A percentile compares a stretch with the other conserved stretches of the same genome.
These are phyloP conservation scores for Sparidentex hasta DNA, from an alignment of 2,797 vertebrate species.

Conservation along the genomic window DNA sequence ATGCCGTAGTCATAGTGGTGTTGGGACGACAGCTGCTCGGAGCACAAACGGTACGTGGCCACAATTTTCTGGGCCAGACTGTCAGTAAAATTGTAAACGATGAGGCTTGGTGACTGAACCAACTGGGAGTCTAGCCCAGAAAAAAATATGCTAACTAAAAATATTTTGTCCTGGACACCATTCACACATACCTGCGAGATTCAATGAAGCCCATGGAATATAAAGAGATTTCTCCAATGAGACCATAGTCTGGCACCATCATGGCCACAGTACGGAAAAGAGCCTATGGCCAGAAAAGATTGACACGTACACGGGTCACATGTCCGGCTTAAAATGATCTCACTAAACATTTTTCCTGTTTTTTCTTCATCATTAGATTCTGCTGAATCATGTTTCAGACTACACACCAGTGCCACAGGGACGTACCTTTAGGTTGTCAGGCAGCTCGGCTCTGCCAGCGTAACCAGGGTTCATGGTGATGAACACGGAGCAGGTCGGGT, in stretches of 20 bases:
- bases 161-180: neutral
- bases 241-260: slow-evolving; percentile 97
- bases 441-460: slow-evolving; percentile 93
- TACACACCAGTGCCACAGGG: neutral
- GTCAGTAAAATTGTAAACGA: slow-evolving; percentile 2
- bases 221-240: slow-evolving; percentile 96
- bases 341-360: neutral
- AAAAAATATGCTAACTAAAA: slow-evolving; percentile 2
- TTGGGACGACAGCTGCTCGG: slow-evolving; percentile 95
- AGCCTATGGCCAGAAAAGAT: slow-evolving; percentile 82
- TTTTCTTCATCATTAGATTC: neutral
- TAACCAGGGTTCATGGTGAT: slow-evolving; percentile 99
- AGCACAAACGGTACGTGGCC: slow-evolving; percentile 95
- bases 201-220: slow-evolving; percentile 98
- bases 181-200: slow-evolving; percentile 89
- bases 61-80: slow-evolving; percentile 96
- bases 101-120: neutral
- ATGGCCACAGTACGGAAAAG: slow-evolving; percentile 96
- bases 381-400: neutral
- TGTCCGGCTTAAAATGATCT: neutral
- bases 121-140: neutral
- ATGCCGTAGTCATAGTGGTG: slow-evolving; percentile 97
- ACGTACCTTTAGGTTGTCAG: slow-evolving; percentile 95
- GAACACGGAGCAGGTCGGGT: slow-evolving; percentile 94
- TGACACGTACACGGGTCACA: neutral